Percentiles rank a stretch among this genome's conserved stretches.
Evolutionary conservation across 53 echinoderm and acorn worm genomes (phyloP).

Genomic region (Astropecten irregularis): DNA sequence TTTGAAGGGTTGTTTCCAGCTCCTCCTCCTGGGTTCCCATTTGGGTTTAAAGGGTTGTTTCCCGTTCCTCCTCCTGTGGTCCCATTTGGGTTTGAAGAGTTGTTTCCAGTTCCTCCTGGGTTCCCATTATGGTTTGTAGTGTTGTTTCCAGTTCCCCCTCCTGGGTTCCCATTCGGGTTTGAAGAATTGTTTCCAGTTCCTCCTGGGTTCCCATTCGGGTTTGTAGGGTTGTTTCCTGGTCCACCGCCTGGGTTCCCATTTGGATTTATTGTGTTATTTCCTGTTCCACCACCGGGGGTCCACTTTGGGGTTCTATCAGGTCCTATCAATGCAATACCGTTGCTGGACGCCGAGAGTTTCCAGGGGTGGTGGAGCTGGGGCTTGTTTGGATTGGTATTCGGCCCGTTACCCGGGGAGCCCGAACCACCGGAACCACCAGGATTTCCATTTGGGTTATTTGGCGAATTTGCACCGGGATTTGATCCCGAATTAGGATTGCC

Average conservation of each 20-base stretch:
- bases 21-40: no score
- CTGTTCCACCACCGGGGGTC: neutral
- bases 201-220: no score
- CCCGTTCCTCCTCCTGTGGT: no score
- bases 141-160: neutral
- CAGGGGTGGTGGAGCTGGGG: neutral
- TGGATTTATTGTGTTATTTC: neutral
- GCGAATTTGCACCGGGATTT: neutral
- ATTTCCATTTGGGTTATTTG: neutral
- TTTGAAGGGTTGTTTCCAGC: no score
- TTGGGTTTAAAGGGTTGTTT: no score
- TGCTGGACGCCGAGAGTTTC: neutral
- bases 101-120: no score
- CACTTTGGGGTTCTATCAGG: no score
- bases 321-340: neutral
- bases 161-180: neutral
- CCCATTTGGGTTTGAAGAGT: no score
- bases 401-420: no score
- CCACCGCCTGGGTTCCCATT: conserved; percentile 14
- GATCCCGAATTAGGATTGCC: neutral
- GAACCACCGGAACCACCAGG: no score
- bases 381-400: neutral
- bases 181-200: no score
- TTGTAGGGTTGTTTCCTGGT: neutral
- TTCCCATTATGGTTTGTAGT: neutral